These are phyloP conservation scores for Phania funesta DNA, from an alignment of 2,888 invertebrate species.

Conservation along the genomic window DNA sequence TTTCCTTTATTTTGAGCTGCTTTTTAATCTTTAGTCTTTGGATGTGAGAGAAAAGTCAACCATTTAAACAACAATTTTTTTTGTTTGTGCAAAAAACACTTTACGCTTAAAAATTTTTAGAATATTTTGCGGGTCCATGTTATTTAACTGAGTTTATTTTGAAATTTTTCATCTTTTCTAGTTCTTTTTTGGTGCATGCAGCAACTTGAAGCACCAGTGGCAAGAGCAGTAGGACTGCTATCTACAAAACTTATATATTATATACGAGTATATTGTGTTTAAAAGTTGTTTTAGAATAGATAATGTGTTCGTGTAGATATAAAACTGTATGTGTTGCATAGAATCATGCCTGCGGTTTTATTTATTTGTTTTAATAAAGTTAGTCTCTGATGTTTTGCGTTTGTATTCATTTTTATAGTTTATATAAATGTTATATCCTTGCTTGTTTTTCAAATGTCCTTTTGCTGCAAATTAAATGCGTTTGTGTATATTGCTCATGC, in stretches of 20 bases:
- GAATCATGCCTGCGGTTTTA: slow-evolving; percentile 66
- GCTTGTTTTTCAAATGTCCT: too few species aligned
- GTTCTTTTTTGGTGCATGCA: not conserved
- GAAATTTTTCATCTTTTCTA: not conserved
- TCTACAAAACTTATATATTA: not conserved
- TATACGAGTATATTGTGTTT: too few species aligned
- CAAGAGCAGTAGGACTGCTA: not conserved
- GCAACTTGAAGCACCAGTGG: not conserved
- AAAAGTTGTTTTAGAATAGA: not conserved
- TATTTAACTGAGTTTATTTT: not conserved
- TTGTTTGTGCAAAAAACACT: not conserved
- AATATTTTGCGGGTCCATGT: not conserved
- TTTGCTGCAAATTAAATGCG: too few species aligned
- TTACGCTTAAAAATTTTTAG: not conserved
- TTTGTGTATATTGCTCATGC: too few species aligned
- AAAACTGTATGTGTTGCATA: slow-evolving; percentile 30
- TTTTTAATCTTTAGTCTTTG: too few species aligned
- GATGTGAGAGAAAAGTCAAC: not conserved
- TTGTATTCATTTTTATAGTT: slow-evolving; percentile 35
- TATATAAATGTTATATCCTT: slow-evolving; percentile 23
- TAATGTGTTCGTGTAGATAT: not conserved
- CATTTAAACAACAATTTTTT: not conserved
- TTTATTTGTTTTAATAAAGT: slow-evolving; percentile 67
- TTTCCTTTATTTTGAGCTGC: too few species aligned
- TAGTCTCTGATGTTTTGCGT: slow-evolving; percentile 57